These are phyloP conservation scores for Standfussiana lucernea DNA, from an alignment of 2,888 invertebrate species.

Conservation along the genomic window DNA sequence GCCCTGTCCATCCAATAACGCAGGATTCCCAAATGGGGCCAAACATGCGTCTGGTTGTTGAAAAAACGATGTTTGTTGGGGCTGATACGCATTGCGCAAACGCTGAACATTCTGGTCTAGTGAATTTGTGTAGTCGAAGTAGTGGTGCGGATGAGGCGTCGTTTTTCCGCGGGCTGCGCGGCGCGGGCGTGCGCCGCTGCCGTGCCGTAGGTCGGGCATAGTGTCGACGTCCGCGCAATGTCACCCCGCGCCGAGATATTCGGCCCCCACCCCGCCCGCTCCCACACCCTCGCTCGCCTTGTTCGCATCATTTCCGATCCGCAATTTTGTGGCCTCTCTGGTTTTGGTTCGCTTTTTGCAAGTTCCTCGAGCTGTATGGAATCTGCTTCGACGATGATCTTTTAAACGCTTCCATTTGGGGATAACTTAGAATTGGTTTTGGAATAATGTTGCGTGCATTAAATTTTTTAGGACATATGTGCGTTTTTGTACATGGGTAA, in stretches of 20 bases:
- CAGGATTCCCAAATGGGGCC: slow-evolving; percentile 36
- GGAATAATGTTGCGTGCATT: neutral
- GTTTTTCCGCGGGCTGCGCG: slow-evolving; percentile 77
- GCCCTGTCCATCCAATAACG: slow-evolving; percentile 28
- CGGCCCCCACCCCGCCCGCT: slow-evolving; percentile 73
- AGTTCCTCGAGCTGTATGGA: slow-evolving; percentile 30
- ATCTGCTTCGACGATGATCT: slow-evolving; percentile 15
- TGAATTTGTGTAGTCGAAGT: slow-evolving; percentile 57
- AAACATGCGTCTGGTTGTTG: slow-evolving; percentile 38
- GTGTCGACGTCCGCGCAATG: slow-evolving; percentile 88
- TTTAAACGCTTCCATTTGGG: slow-evolving; percentile 3
- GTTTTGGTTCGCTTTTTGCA: slow-evolving; percentile 63
- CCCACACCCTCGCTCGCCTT: slow-evolving; percentile 61
- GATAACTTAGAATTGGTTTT: neutral
- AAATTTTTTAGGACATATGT: neutral
- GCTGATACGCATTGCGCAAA: slow-evolving; percentile 40
- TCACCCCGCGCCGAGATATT: slow-evolving; percentile 86
- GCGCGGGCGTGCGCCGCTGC: slow-evolving; percentile 73
- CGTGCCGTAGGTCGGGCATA: slow-evolving; percentile 88
- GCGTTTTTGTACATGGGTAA: slow-evolving; percentile 8
- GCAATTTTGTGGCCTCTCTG: slow-evolving; percentile 74
- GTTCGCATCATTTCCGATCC: slow-evolving; percentile 83
- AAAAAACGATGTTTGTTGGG: slow-evolving; percentile 38
- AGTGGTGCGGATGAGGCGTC: slow-evolving; percentile 77
- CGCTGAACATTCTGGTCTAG: slow-evolving; percentile 58